A percentile compares a stretch with the other conserved stretches of the same genome.
Conservation (phyloP, 2,797 vertebrate species). For the Alcedo quadribrachys region DNA sequence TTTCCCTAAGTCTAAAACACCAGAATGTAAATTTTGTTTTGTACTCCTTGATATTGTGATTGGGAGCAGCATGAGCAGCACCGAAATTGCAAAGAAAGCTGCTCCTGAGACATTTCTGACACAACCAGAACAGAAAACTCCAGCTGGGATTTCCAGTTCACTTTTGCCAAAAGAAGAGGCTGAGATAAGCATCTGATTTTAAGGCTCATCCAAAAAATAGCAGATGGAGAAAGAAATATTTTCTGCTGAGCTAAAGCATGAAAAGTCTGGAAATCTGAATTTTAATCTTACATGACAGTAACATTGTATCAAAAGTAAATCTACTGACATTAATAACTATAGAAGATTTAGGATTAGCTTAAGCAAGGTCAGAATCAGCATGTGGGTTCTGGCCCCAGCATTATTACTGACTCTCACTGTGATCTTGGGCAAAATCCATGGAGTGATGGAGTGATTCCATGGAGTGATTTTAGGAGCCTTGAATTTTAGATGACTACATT, state of each 20-base stretch:
- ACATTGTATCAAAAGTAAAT: slow-evolving; percentile 37
- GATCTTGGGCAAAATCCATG: slow-evolving; percentile 61
- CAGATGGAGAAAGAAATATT: slow-evolving; percentile 52
- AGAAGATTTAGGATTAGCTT: slow-evolving; percentile 50
- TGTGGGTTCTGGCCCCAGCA: slow-evolving; percentile 24
- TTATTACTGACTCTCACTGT: slow-evolving; percentile 1
- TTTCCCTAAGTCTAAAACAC: not conserved
- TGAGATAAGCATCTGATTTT: slow-evolving; percentile 54
- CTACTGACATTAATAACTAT: slow-evolving; percentile 48
- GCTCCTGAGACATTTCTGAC: slow-evolving; percentile 28
- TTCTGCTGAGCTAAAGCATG: slow-evolving; percentile 46
- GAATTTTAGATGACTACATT: slow-evolving; percentile 66
- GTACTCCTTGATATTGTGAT: not conserved
- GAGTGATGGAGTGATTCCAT: slow-evolving; percentile 28
- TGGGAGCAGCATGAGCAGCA: slow-evolving; percentile 19
- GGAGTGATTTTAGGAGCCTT: slow-evolving; percentile 65
- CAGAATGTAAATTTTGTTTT: not conserved
- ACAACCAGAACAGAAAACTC: slow-evolving; percentile 41
- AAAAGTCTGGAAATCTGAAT: slow-evolving; percentile 33
- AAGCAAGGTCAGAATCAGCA: slow-evolving; percentile 61
- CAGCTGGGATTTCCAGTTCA: slow-evolving; percentile 48
- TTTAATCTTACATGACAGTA: slow-evolving; percentile 27
- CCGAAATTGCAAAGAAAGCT: slow-evolving; percentile 24
- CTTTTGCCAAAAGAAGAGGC: slow-evolving; percentile 49
- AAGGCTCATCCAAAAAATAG: slow-evolving; percentile 46